phyloP scores from a whole-genome alignment of 2,113 vertebrate genomes.

The Oncorhynchus tshawytscha region DNA sequence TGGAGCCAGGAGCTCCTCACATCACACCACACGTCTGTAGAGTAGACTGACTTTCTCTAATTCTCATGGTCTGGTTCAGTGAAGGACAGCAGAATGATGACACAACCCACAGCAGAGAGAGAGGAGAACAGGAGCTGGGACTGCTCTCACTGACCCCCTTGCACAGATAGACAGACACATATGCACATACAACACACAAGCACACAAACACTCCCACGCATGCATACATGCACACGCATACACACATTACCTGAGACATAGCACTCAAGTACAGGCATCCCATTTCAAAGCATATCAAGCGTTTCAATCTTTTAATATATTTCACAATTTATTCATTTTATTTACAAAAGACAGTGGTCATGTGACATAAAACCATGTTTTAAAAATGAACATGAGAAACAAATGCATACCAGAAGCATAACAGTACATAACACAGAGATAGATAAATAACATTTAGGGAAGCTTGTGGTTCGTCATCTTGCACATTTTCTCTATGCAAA shows the following conservation, averaged over 20 bases:
- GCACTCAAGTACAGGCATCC: background rate
- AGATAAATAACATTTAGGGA: conserved; percentile 57
- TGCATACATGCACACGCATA: no score
- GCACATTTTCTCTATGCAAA: conserved; percentile 49
- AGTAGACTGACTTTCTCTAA: conserved; percentile 3
- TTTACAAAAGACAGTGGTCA: conserved; percentile 76
- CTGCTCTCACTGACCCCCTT: background rate
- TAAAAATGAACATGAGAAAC: conserved; percentile 68
- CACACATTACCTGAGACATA: background rate
- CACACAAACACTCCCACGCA: no score
- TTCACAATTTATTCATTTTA: conserved; percentile 74
- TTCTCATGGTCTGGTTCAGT: conserved; percentile 43
- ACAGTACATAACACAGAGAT: conserved; percentile 58
- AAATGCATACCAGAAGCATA: conserved; percentile 60
- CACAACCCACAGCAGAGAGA: background rate
- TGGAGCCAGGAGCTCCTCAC: conserved; percentile 1
- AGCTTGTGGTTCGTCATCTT: conserved; percentile 18
- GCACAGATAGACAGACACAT: background rate
- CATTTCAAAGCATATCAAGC: conserved; percentile 15
- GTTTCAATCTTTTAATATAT: conserved; percentile 74
- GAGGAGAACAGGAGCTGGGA: background rate
- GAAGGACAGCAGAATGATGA: conserved; percentile 37
- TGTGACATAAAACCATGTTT: conserved; percentile 69
- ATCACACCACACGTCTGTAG: background rate
- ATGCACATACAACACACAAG: no score